Evolutionary conservation across 2,797 vertebrate genomes (phyloP).

Genomic region (Liasis olivaceus): DNA sequence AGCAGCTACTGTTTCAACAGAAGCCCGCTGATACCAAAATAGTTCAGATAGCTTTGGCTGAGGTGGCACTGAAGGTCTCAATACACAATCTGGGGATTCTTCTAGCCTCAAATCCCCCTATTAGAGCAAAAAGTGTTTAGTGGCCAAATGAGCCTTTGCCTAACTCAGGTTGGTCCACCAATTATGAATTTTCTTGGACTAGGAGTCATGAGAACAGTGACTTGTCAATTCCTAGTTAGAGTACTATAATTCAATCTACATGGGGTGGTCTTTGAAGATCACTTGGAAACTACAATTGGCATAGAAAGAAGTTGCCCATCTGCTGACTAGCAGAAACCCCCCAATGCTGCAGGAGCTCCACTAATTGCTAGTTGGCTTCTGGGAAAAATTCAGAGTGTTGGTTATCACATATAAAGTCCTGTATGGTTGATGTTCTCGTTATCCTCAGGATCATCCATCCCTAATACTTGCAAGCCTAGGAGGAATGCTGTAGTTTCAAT

Average conservation of each 20-base stretch:
- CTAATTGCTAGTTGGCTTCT: neutral
- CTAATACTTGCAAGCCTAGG: neutral
- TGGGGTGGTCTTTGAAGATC: neutral
- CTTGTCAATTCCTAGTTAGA: neutral
- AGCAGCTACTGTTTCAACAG: neutral
- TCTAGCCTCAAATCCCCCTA: neutral
- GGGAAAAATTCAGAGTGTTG: neutral
- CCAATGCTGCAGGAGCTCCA: neutral
- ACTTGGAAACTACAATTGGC: neutral
- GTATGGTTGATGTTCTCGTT: neutral
- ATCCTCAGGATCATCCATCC: neutral
- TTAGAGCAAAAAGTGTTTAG: neutral
- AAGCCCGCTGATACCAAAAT: neutral
- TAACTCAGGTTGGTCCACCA: neutral
- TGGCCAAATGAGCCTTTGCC: neutral
- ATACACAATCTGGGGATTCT: neutral
- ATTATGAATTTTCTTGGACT: neutral
- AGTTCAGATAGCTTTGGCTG: neutral
- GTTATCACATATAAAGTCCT: neutral
- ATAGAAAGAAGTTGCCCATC: neutral
- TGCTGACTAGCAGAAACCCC: neutral
- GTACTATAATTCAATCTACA: neutral
- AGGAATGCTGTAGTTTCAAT: neutral
- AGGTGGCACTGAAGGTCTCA: neutral
- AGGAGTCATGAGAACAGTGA: neutral